phyloP scores from a whole-genome alignment of 2,113 vertebrate species.

The Lamprologus lemairii region DNA sequence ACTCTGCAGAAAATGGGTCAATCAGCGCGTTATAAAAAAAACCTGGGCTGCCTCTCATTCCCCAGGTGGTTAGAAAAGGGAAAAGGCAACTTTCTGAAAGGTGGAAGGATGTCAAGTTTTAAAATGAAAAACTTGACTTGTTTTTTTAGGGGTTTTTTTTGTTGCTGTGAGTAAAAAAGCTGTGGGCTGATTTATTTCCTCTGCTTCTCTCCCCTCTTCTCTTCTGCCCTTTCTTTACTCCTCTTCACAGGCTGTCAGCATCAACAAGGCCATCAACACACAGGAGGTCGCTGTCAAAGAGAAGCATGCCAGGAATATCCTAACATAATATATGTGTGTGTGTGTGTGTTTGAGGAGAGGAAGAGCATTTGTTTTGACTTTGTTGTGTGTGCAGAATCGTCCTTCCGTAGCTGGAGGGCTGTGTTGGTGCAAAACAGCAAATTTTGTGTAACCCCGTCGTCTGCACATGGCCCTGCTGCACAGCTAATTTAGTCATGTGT shows the following conservation, averaged over 20 bases:
- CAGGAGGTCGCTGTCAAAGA: constrained; percentile 99
- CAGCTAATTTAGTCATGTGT: constrained; percentile 5
- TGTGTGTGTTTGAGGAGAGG: neutral
- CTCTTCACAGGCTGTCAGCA: constrained; percentile 88
- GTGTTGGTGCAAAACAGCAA: constrained; percentile 26
- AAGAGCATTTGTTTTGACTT: neutral
- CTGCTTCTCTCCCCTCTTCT: neutral
- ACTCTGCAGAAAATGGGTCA: constrained; percentile 48
- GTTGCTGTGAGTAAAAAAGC: neutral
- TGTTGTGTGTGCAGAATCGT: neutral
- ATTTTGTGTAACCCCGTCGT: neutral
- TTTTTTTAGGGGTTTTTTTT: rapidly evolving
- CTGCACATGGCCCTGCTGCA: neutral
- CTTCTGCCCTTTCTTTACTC: neutral
- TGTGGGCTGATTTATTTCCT: constrained; percentile 10
- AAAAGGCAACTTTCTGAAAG: neutral
- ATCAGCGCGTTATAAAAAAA: neutral
- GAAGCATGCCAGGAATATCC: constrained; percentile 75
- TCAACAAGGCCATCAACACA: constrained; percentile 99
- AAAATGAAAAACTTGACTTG: neutral
- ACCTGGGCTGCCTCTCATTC: neutral
- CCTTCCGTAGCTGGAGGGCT: neutral
- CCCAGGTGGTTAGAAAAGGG: neutral
- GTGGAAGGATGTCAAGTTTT: neutral
- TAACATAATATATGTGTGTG: neutral